Percentiles rank a stretch among this genome's conserved stretches.
These are phyloP conservation scores for Ariolimax columbianus DNA, from an alignment of 2,888 invertebrate species.

Conservation along the genomic window DNA sequence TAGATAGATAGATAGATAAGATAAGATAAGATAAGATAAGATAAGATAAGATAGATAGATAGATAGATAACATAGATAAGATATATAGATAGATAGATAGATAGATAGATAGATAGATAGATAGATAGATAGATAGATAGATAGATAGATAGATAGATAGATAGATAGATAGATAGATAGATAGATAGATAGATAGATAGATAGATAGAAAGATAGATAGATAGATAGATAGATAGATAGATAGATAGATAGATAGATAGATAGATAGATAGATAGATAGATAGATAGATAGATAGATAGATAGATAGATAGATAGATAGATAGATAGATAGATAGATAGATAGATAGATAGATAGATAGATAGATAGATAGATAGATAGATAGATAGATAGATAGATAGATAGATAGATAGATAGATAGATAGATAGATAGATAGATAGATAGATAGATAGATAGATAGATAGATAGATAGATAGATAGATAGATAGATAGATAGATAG, in stretches of 20 bases:
- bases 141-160: background rate
- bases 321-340: background rate
- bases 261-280: background rate
- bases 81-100: too few relatives aligned
- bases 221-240: background rate
- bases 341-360: slow-evolving; percentile 4
- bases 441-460: background rate
- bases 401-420: background rate
- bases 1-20: too few relatives aligned
- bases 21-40: too few relatives aligned
- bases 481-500: too few relatives aligned
- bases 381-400: slow-evolving; percentile 14
- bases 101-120: background rate
- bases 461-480: background rate
- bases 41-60: too few relatives aligned
- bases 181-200: background rate
- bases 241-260: background rate
- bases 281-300: background rate
- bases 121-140: background rate
- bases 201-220: background rate
- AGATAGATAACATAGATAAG: too few relatives aligned
- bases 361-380: slow-evolving; percentile 14
- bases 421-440: background rate
- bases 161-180: background rate
- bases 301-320: background rate